Percentiles rank a stretch among this genome's conserved stretches.
These are phyloP conservation scores for Nansenia antarctica DNA, from an alignment of 2,113 vertebrate genomes.

Conservation along the genomic window DNA sequence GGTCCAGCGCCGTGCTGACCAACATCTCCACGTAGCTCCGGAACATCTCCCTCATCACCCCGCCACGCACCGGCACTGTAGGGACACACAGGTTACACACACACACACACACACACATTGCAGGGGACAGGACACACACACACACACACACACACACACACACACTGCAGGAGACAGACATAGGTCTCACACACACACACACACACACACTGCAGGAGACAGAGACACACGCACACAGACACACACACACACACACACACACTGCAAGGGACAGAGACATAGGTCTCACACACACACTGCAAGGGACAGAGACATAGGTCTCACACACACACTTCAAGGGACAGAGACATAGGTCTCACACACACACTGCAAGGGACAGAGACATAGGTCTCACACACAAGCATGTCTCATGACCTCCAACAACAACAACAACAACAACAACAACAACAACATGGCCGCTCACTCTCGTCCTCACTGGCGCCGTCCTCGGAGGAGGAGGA, in stretches of 20 bases:
- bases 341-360: too few species aligned
- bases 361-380: too few species aligned
- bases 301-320: too few species aligned
- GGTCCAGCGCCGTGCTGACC: constrained; percentile 92
- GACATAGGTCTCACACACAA: too few species aligned
- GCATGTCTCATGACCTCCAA: too few species aligned
- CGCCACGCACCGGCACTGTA: constrained; percentile 76
- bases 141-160: constrained; percentile 6
- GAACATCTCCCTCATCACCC: constrained; percentile 93
- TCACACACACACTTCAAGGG: too few species aligned
- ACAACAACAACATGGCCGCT: constrained; percentile 48
- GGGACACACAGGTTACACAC: not conserved
- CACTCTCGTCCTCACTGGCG: constrained; percentile 88
- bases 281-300: not conserved
- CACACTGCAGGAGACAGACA: not conserved
- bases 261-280: too few species aligned
- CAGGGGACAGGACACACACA: not conserved
- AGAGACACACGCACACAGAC: too few species aligned
- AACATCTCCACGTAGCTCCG: constrained; percentile 94
- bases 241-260: not conserved
- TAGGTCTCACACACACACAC: not conserved
- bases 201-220: too few species aligned
- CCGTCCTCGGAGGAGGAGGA: constrained; percentile 85
- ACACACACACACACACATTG: not conserved
- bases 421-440: too few species aligned